phyloP scores from a whole-genome alignment of 2,797 vertebrate species.

The Chelon labrosus region DNA sequence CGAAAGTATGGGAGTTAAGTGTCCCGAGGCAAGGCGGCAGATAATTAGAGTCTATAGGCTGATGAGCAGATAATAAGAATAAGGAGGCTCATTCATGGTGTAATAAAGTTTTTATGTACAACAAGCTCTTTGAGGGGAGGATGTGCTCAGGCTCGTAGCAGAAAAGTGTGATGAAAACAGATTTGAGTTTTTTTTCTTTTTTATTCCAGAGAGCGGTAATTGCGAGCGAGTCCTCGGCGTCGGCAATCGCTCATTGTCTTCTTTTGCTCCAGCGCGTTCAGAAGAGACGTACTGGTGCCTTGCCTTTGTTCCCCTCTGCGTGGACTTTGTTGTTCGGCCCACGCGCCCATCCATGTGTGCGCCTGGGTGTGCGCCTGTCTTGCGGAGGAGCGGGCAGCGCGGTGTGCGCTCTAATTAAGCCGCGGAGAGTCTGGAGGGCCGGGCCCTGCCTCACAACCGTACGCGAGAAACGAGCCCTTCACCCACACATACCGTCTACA shows the following conservation, averaged over 20 bases:
- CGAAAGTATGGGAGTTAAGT: slow-evolving; percentile 50
- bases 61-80: slow-evolving; percentile 54
- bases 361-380: slow-evolving; percentile 40
- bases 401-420: slow-evolving; percentile 69
- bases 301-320: no score
- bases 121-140: slow-evolving; percentile 36
- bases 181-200: slow-evolving; percentile 22
- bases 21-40: slow-evolving; percentile 50
- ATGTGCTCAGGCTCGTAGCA: neutral
- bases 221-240: slow-evolving; percentile 14
- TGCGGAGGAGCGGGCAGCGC: slow-evolving; percentile 17
- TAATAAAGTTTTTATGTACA: slow-evolving; percentile 49
- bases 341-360: slow-evolving; percentile 35
- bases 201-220: slow-evolving; percentile 38
- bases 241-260: slow-evolving; percentile 47
- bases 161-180: slow-evolving; percentile 8
- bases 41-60: slow-evolving; percentile 67
- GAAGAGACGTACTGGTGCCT: slow-evolving; percentile 42
- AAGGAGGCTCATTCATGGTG: slow-evolving; percentile 31
- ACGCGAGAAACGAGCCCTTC: slow-evolving; percentile 31
- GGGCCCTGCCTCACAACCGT: slow-evolving; percentile 16
- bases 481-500: slow-evolving; percentile 30
- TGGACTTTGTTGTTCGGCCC: slow-evolving; percentile 63
- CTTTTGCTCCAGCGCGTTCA: slow-evolving; percentile 39
- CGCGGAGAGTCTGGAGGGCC: slow-evolving; percentile 51